Percentiles rank a stretch among this genome's conserved stretches.
Conservation (phyloP, 2,113 vertebrate genomes). For the Pelecanoides urinatrix region DNA sequence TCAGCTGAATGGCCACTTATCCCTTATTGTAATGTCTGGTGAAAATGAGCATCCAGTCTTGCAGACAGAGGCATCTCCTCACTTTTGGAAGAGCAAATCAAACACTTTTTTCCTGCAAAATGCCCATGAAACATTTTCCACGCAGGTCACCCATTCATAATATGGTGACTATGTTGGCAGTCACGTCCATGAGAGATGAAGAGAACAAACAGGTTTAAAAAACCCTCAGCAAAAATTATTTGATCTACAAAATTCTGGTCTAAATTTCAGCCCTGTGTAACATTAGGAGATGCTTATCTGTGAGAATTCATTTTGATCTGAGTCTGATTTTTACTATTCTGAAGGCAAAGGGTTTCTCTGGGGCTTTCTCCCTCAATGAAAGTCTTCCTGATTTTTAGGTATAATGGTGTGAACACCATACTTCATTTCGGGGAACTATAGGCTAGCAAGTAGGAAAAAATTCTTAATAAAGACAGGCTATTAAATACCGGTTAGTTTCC, state of each 20-base stretch:
- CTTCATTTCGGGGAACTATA: not conserved
- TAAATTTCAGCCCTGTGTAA: not conserved
- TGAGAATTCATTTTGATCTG: not conserved
- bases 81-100: not conserved
- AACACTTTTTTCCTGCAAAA: not conserved
- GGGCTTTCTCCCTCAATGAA: not conserved
- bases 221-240: not conserved
- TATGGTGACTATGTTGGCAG: not conserved
- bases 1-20: not conserved
- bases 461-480: not conserved
- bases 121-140: not conserved
- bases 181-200: not conserved
- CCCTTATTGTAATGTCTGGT: not conserved
- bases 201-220: not conserved
- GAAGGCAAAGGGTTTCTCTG: not conserved
- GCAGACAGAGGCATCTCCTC: not conserved
- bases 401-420: not conserved
- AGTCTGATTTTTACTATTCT: not conserved
- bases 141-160: not conserved
- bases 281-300: not conserved
- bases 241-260: not conserved
- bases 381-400: not conserved
- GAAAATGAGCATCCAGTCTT: not conserved
- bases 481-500: not conserved
- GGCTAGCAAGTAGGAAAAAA: not conserved